Evolutionary conservation across 2,113 vertebrate species (phyloP).

Genomic region (Aythya baeri): DNA sequence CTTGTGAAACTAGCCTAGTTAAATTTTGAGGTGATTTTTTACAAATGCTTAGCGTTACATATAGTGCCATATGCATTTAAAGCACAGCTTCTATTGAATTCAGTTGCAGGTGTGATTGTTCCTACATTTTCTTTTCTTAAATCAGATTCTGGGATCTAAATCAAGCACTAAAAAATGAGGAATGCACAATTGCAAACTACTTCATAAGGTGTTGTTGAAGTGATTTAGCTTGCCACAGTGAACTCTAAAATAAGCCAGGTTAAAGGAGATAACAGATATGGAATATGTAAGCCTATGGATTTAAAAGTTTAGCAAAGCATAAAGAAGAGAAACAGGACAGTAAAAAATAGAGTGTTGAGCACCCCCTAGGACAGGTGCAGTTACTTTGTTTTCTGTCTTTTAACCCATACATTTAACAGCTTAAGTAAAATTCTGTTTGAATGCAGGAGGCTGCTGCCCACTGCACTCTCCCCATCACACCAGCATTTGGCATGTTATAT

Average conservation of each 20-base stretch:
- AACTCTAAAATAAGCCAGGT: neutral
- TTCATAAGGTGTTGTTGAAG: neutral
- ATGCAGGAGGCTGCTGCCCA: neutral
- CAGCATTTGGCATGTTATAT: neutral
- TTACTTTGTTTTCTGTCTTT: neutral
- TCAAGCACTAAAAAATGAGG: neutral
- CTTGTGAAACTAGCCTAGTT: neutral
- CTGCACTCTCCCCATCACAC: neutral
- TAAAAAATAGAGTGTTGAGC: neutral
- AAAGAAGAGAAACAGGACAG: neutral
- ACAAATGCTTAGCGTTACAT: neutral
- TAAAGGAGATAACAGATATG: neutral
- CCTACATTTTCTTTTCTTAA: neutral
- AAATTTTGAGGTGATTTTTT: neutral
- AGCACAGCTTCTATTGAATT: neutral
- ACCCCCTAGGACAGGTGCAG: neutral
- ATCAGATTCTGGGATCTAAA: neutral
- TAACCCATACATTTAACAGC: neutral
- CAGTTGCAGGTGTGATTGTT: neutral
- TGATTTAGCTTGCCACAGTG: neutral
- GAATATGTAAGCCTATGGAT: neutral
- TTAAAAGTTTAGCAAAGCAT: neutral
- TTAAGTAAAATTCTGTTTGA: neutral
- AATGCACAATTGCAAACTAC: neutral
- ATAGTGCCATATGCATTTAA: neutral